These are phyloP conservation scores for Dasypus novemcinctus DNA, from an alignment of 2,113 vertebrate genomes.

Conservation along the genomic window DNA sequence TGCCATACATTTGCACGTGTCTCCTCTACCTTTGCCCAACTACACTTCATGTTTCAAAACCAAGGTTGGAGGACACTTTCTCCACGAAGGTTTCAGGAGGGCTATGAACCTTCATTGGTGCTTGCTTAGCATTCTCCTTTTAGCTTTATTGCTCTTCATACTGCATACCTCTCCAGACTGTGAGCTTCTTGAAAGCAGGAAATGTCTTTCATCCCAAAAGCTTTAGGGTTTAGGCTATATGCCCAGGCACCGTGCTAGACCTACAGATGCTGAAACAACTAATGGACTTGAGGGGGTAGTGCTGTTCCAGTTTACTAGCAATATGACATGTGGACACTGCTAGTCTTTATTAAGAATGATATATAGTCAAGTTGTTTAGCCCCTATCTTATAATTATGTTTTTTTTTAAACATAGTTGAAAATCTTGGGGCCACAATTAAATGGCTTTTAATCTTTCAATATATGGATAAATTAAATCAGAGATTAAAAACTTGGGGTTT, in stretches of 20 bases:
- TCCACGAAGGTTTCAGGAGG: neutral
- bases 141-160: neutral
- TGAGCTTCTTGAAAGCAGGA: neutral
- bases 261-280: neutral
- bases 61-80: neutral
- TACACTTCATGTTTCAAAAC: neutral
- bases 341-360: neutral
- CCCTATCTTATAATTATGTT: neutral
- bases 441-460: neutral
- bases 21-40: neutral
- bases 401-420: conserved; percentile 13
- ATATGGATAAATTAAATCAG: neutral
- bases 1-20: neutral
- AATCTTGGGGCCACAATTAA: neutral
- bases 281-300: neutral
- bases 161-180: neutral
- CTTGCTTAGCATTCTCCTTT: neutral
- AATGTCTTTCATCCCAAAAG: neutral
- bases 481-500: neutral
- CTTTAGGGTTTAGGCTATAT: neutral
- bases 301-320: neutral
- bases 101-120: neutral
- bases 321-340: neutral
- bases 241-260: neutral
- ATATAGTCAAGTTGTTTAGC: neutral